Evolutionary conservation across 2,113 vertebrate genomes (phyloP), one percentile per base, ranked within the genome.

Genomic region (Diphyllodes magnificus): DNA sequence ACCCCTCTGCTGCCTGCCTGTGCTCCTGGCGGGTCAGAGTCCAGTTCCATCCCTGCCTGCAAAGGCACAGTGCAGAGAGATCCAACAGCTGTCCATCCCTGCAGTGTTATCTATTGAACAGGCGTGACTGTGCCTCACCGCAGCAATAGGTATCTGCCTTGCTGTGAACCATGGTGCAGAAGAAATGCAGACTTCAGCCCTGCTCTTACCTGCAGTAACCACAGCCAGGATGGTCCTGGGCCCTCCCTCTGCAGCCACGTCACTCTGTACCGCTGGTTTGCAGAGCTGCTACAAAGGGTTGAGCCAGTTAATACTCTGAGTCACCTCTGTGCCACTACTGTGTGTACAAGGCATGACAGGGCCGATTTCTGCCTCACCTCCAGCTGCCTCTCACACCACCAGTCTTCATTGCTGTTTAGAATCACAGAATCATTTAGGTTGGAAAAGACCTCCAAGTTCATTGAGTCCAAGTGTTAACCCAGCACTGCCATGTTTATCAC

Each of bases 101-200:
- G n/a, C 12, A 15, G 12, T 1, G 1, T 42, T 73, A 83, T 10
- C 51, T 78, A 0, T 7, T 2, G 37, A 69, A 42, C 11, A 19
- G 71, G 15, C 0, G 0, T 8, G 40, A 35, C 59, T 4, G 6
- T 37, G 9, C 50, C 53, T 63, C 39, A 5, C 23, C 0, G 0
- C 54, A 65, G 21, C 5, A 1, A 21, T 2, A 5, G 30, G 9
- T 30, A 63, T 15, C 2, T 1, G 25, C 31, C 57, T 71, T 9
- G 1, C 47, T 19, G 5, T 13, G n/a, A 90, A 66, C 56, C 22
- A 14, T 0, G 0, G 4, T 9, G 24, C 0, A 4, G 40, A 53
- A 84, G n/a, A 84, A 89, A 61, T 13, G 22, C 15, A 86, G 33
- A 50, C 45, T 77, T 59, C 0, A 7, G 45, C 59, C 68, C 83